Conservation (phyloP, 2,888 invertebrate genomes). For the Plutella xylostella region DNA sequence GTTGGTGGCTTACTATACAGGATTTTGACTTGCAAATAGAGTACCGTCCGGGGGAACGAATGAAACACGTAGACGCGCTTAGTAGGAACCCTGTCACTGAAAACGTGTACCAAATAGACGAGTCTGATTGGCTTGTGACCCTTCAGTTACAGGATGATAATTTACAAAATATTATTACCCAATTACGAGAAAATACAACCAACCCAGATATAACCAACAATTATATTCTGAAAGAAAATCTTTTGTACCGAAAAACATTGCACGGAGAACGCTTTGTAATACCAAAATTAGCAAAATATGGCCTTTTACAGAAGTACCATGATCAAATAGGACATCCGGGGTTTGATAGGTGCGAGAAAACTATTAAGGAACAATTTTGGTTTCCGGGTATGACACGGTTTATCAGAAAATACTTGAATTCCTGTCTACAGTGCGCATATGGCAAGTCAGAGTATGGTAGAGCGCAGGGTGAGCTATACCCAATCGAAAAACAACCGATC, state of each 20-base stretch:
- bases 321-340: neutral
- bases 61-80: slow-evolving; percentile 22
- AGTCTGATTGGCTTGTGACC: neutral
- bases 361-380: neutral
- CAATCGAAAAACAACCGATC: neutral
- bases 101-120: neutral
- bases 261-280: neutral
- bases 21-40: slow-evolving; percentile 21
- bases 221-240: neutral
- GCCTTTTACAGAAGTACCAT: neutral
- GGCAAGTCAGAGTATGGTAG: neutral
- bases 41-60: slow-evolving; percentile 17
- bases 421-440: neutral
- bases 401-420: neutral
- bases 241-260: neutral
- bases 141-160: neutral
- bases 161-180: neutral
- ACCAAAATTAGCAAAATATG: neutral
- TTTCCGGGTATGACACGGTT: slow-evolving; percentile 1
- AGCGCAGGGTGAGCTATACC: neutral
- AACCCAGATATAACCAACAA: neutral
- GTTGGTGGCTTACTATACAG: slow-evolving; percentile 22
- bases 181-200: neutral
- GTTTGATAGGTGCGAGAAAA: neutral
- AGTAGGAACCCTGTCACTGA: slow-evolving; percentile 16